A percentile compares a stretch with the other conserved stretches of the same genome.
These are phyloP conservation scores for Sapajus apella DNA, from an alignment of 2,113 vertebrate species.

Conservation along the genomic window DNA sequence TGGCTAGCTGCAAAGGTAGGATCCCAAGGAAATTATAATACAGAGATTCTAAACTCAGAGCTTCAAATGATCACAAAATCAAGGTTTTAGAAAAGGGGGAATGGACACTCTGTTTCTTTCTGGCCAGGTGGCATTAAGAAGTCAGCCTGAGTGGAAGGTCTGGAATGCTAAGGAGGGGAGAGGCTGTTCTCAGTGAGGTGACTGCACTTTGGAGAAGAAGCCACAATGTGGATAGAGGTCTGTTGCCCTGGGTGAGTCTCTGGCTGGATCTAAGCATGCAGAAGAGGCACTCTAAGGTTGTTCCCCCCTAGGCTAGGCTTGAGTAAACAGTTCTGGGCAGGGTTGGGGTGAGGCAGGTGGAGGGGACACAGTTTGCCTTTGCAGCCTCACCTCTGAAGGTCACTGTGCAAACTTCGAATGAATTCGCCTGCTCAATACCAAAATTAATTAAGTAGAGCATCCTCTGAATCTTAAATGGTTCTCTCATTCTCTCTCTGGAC, in stretches of 20 bases:
- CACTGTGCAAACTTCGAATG: neutral
- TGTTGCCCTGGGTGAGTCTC: neutral
- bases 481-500: conserved; percentile 36
- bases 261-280: neutral
- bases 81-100: neutral
- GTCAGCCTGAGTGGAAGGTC: neutral
- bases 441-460: neutral
- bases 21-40: neutral
- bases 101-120: neutral
- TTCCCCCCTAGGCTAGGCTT: neutral
- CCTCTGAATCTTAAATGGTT: neutral
- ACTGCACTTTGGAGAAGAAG: neutral
- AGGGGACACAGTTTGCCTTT: neutral
- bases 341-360: too few species aligned
- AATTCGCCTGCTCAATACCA: neutral
- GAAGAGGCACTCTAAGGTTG: neutral
- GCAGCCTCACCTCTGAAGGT: neutral
- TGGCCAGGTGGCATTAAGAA: neutral
- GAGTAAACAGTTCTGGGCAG: neutral
- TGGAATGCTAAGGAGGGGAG: neutral
- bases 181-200: neutral
- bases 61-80: neutral
- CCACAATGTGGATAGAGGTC: neutral
- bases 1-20: neutral
- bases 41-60: neutral